Evolutionary conservation across 2,888 invertebrate species (phyloP).

Genomic region (Serrognathus titanus): DNA sequence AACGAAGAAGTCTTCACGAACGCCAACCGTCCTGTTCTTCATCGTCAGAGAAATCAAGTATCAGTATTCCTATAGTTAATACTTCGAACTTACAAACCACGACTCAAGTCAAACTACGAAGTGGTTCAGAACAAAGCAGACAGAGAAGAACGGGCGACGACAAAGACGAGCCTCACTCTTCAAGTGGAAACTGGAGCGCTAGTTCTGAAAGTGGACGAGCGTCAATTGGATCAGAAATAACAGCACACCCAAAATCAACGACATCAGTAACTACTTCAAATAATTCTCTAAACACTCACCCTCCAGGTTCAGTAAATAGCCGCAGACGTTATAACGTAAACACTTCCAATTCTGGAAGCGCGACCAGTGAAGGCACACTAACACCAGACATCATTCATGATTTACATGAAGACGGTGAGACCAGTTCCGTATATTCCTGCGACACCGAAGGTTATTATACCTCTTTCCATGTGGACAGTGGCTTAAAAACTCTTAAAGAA

Average conservation of each 20-base stretch:
- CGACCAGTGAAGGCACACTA: slow-evolving; percentile 80
- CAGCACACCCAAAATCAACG: slow-evolving; percentile 68
- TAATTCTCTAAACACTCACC: slow-evolving; percentile 63
- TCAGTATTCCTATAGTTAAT: slow-evolving; percentile 55
- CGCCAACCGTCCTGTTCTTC: slow-evolving; percentile 67
- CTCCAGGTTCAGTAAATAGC: slow-evolving; percentile 68
- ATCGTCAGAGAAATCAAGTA: slow-evolving; percentile 68
- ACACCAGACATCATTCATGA: slow-evolving; percentile 81
- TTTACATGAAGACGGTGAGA: slow-evolving; percentile 79
- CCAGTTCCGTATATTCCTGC: slow-evolving; percentile 89
- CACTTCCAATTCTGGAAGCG: slow-evolving; percentile 77
- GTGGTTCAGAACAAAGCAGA: slow-evolving; percentile 68
- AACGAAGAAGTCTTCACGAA: slow-evolving; percentile 68
- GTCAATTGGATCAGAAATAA: slow-evolving; percentile 80
- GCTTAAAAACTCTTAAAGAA: slow-evolving; percentile 80
- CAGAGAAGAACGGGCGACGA: slow-evolving; percentile 62
- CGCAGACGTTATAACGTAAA: slow-evolving; percentile 61
- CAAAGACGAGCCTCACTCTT: slow-evolving; percentile 83
- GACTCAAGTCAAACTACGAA: slow-evolving; percentile 71
- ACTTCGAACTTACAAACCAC: slow-evolving; percentile 53
- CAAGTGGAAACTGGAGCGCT: slow-evolving; percentile 93
- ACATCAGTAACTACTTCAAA: slow-evolving; percentile 66
- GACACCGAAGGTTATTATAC: slow-evolving; percentile 98
- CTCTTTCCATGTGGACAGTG: slow-evolving; percentile 95
- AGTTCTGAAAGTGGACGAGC: slow-evolving; percentile 86